Conservation (phyloP, 2,888 invertebrate genomes). For the Epirrhoe alternata region DNA sequence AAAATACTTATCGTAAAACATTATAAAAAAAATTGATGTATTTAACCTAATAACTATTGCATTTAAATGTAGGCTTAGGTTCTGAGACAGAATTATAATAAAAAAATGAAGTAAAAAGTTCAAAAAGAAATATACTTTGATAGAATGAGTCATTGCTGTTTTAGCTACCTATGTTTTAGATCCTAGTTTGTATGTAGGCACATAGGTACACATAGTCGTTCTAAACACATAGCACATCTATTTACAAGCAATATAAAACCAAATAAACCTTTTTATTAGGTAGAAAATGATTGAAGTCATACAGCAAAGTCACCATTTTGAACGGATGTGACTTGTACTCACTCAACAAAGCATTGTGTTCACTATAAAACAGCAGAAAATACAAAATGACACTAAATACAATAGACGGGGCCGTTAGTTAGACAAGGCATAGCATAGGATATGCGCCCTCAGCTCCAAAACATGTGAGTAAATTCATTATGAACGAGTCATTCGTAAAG, state of each 20-base stretch:
- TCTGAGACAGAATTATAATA: too few relatives aligned
- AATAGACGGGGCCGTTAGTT: constrained; percentile 54
- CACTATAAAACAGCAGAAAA: constrained; percentile 56
- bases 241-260: not conserved
- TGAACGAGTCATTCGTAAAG: constrained; percentile 72
- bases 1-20: too few relatives aligned
- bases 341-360: constrained; percentile 78
- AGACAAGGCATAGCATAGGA: constrained; percentile 54
- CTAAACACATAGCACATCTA: not conserved
- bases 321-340: constrained; percentile 83
- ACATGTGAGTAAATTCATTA: constrained; percentile 67
- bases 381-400: constrained; percentile 56
- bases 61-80: too few relatives aligned
- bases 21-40: too few relatives aligned
- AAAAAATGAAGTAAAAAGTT: too few relatives aligned
- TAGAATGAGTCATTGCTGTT: not conserved
- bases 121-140: too few relatives aligned
- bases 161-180: too few relatives aligned
- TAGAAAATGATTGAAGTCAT: constrained; percentile 36
- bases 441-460: constrained; percentile 53
- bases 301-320: constrained; percentile 88
- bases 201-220: too few relatives aligned
- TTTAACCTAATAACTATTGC: too few relatives aligned
- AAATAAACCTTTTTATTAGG: not conserved
- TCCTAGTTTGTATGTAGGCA: too few relatives aligned